Evolutionary conservation across 2,888 invertebrate species (phyloP).

Genomic region (Timandra comae): DNA sequence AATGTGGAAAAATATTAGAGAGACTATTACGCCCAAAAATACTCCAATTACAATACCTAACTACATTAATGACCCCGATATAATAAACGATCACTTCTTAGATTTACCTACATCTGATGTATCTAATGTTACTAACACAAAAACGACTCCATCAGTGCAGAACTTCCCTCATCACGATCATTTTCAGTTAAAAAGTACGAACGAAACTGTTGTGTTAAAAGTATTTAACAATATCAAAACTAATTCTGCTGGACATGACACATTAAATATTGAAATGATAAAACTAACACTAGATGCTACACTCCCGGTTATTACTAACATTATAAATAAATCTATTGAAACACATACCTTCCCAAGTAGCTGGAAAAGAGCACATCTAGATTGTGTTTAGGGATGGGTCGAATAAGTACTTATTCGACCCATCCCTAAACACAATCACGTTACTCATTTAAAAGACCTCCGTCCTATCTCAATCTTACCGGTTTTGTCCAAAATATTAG

Average conservation of each 20-base stretch:
- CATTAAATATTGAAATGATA: constrained; percentile 1
- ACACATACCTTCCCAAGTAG: background rate
- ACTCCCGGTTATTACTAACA: background rate
- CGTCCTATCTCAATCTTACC: constrained; percentile 16
- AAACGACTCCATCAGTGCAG: background rate
- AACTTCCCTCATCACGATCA: background rate
- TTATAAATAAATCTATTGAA: constrained; percentile 2
- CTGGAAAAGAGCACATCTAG: constrained; percentile 5
- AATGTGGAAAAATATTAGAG: background rate
- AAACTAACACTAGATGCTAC: background rate
- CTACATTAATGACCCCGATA: background rate
- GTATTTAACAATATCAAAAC: background rate
- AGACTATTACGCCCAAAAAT: background rate
- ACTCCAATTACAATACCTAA: background rate
- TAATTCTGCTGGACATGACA: background rate
- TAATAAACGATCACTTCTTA: constrained; percentile 4
- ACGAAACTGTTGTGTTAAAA: background rate
- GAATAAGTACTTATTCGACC: constrained; percentile 3
- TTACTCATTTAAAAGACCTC: constrained; percentile 3
- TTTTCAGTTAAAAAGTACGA: background rate
- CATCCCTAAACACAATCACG: constrained; percentile 4
- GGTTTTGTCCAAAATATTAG: constrained; percentile 6
- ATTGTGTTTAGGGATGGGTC: too few relatives aligned
- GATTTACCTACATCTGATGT: background rate
- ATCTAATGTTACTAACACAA: background rate